A percentile compares a stretch with the other conserved stretches of the same genome.
phyloP scores from a whole-genome alignment of 2,797 vertebrate species.

The Apogon hyalosoma region DNA sequence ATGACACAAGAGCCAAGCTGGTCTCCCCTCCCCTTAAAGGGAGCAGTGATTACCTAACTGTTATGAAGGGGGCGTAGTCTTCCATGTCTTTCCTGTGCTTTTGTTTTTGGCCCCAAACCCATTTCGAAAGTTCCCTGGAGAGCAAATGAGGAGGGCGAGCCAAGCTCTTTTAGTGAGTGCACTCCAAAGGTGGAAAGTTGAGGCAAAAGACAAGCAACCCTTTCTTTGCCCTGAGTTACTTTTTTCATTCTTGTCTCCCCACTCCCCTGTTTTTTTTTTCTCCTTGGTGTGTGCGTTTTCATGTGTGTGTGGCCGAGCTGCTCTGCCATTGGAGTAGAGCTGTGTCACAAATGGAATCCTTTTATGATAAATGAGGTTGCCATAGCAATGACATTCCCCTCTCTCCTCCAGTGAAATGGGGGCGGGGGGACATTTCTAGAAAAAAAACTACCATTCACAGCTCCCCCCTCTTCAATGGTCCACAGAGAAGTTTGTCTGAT shows the following conservation, averaged over 20 bases:
- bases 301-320: slow-evolving; percentile 39
- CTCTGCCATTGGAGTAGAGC: slow-evolving; percentile 71
- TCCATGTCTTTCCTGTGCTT: slow-evolving; percentile 76
- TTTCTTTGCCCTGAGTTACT: slow-evolving; percentile 74
- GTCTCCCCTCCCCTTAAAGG: slow-evolving; percentile 68
- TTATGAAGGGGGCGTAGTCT: slow-evolving; percentile 75
- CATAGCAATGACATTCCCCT: slow-evolving; percentile 84
- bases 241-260: slow-evolving; percentile 48
- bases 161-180: slow-evolving; percentile 72
- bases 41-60: slow-evolving; percentile 75
- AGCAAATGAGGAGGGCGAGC: slow-evolving; percentile 61
- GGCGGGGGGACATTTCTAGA: slow-evolving; percentile 68
- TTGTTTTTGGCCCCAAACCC: slow-evolving; percentile 76
- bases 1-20: slow-evolving; percentile 37
- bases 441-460: slow-evolving; percentile 64
- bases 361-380: slow-evolving; percentile 87
- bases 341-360: slow-evolving; percentile 83
- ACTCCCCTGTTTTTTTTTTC: slow-evolving; percentile 39
- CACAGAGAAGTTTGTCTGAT: slow-evolving; percentile 78
- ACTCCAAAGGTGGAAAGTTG: slow-evolving; percentile 83
- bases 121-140: slow-evolving; percentile 74
- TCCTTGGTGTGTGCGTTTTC: slow-evolving; percentile 6
- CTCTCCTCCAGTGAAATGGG: slow-evolving; percentile 80
- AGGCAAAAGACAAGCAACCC: slow-evolving; percentile 79
- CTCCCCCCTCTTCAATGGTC: slow-evolving; percentile 48